Percentiles rank a stretch among this genome's conserved stretches.
Evolutionary conservation across 2,113 vertebrate genomes (phyloP).

Genomic region (Hemiscyllium ocellatum): DNA sequence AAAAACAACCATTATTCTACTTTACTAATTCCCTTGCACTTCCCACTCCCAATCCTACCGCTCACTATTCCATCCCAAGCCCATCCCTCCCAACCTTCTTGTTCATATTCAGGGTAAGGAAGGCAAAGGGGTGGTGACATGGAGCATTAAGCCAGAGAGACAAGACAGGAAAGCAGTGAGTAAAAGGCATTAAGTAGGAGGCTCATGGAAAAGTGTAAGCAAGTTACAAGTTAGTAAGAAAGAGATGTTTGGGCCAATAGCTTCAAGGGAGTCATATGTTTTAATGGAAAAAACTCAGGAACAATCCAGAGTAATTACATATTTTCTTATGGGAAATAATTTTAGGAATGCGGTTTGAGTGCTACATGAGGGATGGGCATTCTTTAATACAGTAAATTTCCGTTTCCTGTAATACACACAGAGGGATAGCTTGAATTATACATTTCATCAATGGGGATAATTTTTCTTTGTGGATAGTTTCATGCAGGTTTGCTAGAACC

Average conservation of each 20-base stretch:
- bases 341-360: background rate
- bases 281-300: background rate
- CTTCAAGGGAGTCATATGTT: background rate
- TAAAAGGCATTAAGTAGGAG: background rate
- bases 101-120: no score
- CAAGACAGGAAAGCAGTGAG: background rate
- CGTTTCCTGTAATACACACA: background rate
- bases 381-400: background rate
- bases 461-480: background rate
- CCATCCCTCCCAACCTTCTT: no score
- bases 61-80: no score
- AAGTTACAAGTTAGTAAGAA: background rate
- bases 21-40: background rate
- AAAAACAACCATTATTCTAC: background rate
- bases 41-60: no score
- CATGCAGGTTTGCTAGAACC: background rate
- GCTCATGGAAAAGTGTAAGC: background rate
- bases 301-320: background rate
- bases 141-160: background rate
- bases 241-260: background rate
- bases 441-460: background rate
- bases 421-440: background rate
- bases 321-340: background rate
- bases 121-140: no score
- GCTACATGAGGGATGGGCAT: background rate